Evolutionary conservation across 2,113 vertebrate genomes (phyloP).

Genomic region (Burhinus bistriatus): DNA sequence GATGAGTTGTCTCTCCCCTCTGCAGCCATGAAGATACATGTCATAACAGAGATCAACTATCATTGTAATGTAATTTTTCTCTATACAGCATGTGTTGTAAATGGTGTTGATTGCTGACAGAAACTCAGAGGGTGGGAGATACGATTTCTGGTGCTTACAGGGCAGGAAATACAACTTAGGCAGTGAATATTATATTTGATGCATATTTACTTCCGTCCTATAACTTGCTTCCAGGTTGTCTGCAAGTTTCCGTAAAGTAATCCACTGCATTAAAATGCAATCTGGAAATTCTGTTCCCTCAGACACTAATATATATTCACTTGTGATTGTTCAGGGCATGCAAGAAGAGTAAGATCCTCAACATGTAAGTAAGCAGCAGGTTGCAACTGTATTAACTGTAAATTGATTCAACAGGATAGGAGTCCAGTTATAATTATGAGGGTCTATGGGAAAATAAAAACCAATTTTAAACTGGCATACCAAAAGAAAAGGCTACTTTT

Average conservation of each 20-base stretch:
- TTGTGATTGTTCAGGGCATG: neutral
- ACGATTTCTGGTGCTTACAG: neutral
- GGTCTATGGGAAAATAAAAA: neutral
- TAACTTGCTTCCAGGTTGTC: neutral
- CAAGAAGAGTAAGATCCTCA: neutral
- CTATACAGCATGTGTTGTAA: conserved; percentile 29
- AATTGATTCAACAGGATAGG: neutral
- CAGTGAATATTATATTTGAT: neutral
- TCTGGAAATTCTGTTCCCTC: neutral
- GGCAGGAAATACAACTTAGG: neutral
- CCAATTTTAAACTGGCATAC: neutral
- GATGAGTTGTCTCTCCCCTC: conserved; percentile 38
- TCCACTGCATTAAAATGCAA: neutral
- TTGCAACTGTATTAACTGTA: neutral
- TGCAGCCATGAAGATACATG: conserved; percentile 52
- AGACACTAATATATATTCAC: neutral
- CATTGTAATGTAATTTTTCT: conserved; percentile 54
- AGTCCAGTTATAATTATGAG: neutral
- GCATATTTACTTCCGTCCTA: neutral
- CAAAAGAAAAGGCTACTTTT: neutral
- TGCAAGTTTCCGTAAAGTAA: neutral
- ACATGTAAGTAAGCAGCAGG: neutral
- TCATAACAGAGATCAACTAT: conserved; percentile 71
- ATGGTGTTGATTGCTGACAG: conserved; percentile 60
- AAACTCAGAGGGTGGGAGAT: conserved; percentile 34